Conservation (phyloP, 2,113 vertebrate species). For the Gymnarchus niloticus region DNA sequence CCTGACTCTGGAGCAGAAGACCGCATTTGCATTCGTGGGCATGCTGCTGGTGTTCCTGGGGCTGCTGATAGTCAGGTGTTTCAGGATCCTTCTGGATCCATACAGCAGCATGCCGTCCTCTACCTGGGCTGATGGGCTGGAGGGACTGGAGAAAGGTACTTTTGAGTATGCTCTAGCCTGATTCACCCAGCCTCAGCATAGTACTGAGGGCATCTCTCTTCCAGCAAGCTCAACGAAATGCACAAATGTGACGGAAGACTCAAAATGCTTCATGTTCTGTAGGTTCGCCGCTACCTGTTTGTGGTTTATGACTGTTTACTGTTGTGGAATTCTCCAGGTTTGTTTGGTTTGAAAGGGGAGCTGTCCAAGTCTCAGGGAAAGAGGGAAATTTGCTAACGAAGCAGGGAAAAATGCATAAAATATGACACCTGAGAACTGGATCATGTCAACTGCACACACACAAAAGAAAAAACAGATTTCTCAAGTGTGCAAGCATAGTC, state of each 20-base stretch:
- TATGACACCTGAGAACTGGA: not conserved
- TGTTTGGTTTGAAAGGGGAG: slow-evolving; percentile 17
- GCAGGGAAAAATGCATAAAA: not conserved
- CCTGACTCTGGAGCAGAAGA: slow-evolving; percentile 92
- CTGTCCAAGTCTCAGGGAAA: slow-evolving; percentile 24
- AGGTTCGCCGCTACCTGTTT: not conserved
- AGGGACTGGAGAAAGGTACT: slow-evolving; percentile 90
- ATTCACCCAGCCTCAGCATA: slow-evolving; percentile 37
- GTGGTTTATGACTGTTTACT: not conserved
- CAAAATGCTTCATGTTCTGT: not conserved
- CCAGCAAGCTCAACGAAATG: not conserved
- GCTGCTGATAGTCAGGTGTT: slow-evolving; percentile 89
- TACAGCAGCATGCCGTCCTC: slow-evolving; percentile 97
- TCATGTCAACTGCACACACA: not conserved
- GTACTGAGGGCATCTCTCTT: not conserved
- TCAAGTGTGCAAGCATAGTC: not conserved
- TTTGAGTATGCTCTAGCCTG: slow-evolving; percentile 92
- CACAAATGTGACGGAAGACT: not conserved
- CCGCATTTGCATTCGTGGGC: slow-evolving; percentile 89
- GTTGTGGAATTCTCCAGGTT: not conserved
- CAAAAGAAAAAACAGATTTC: not conserved
- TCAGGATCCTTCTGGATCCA: slow-evolving; percentile 88
- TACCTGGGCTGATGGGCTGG: slow-evolving; percentile 89
- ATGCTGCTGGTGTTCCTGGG: slow-evolving; percentile 90
- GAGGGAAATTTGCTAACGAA: slow-evolving; percentile 26